Evolutionary conservation across 2,797 vertebrate genomes (phyloP).

Genomic region (Leontocebus nigricollis): DNA sequence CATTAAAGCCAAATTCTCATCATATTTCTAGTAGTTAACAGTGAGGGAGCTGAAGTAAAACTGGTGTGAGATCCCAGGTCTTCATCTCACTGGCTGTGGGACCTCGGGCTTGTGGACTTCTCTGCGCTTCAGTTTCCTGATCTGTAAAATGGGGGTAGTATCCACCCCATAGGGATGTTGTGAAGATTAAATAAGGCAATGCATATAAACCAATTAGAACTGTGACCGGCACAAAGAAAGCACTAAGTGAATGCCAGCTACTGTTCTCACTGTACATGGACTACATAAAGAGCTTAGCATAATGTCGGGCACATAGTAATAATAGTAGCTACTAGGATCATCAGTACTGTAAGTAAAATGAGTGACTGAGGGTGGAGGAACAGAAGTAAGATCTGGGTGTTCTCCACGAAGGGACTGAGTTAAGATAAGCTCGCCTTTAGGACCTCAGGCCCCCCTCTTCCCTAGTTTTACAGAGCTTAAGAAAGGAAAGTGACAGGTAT

Average conservation of each 20-base stretch:
- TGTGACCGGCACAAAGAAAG: slow-evolving; percentile 15
- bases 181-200: slow-evolving; percentile 26
- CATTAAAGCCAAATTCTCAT: slow-evolving; percentile 3
- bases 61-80: neutral
- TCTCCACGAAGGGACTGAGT: neutral
- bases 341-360: neutral
- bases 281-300: neutral
- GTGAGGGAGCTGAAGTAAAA: neutral
- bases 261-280: neutral
- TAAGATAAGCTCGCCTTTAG: neutral
- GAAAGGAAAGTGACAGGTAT: neutral
- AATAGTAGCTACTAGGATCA: neutral
- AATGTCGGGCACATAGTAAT: neutral
- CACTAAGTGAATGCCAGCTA: neutral
- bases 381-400: neutral
- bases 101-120: neutral
- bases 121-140: slow-evolving; percentile 16
- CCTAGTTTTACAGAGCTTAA: neutral
- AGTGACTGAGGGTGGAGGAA: neutral
- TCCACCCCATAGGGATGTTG: neutral
- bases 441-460: neutral
- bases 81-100: neutral
- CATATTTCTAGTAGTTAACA: slow-evolving; percentile 1
- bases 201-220: slow-evolving; percentile 4
- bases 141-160: slow-evolving; percentile 29